These are phyloP conservation scores for Cynopterus sphinx DNA, from an alignment of 2,797 vertebrate genomes.

Conservation along the genomic window DNA sequence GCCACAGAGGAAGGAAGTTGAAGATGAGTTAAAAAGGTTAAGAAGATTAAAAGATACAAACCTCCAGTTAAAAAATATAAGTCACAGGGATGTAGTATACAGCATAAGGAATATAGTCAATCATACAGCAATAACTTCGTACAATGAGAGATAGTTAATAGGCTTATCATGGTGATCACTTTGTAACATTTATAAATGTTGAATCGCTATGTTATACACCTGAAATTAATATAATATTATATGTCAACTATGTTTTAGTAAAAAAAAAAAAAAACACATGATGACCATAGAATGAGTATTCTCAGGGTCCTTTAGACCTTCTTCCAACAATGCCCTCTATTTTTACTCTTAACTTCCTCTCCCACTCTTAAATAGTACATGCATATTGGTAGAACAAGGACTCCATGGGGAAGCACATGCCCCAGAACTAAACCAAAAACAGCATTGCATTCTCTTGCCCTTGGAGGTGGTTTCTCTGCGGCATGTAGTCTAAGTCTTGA, in stretches of 20 bases:
- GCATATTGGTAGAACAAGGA: background rate
- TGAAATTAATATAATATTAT: background rate
- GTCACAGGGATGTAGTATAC: background rate
- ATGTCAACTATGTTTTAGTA: background rate
- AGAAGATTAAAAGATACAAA: background rate
- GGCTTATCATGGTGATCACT: background rate
- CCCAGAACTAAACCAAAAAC: background rate
- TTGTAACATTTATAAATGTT: background rate
- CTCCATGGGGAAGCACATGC: background rate
- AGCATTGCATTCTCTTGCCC: background rate
- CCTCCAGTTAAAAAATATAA: background rate
- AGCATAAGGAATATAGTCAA: no score
- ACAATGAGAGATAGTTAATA: background rate
- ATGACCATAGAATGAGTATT: background rate
- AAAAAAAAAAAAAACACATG: background rate
- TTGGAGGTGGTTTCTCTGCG: background rate
- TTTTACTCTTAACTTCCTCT: background rate
- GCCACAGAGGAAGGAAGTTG: background rate
- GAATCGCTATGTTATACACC: background rate
- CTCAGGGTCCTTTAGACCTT: background rate
- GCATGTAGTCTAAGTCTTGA: background rate
- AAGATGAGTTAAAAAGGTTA: background rate
- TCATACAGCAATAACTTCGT: background rate
- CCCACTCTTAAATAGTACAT: background rate
- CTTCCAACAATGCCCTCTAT: background rate